phyloP scores from a whole-genome alignment of 1,140 invertebrate genomes.

The Cecropterus lyciades region DNA sequence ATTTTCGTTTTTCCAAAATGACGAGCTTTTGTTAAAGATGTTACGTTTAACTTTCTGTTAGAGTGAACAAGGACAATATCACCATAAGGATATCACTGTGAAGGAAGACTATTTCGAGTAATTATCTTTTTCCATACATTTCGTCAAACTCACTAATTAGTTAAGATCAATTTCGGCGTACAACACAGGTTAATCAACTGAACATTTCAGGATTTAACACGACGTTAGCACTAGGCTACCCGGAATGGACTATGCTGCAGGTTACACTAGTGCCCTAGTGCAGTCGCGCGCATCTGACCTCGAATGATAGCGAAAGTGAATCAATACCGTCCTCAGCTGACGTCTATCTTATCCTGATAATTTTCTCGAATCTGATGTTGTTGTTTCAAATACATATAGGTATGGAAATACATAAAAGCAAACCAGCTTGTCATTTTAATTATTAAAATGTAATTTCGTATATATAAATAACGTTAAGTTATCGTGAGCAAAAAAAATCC shows the following conservation, averaged over 20 bases:
- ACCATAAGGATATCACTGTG: too few species aligned
- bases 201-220: slow-evolving; percentile 14
- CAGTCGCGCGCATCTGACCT: slow-evolving; percentile 80
- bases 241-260: slow-evolving; percentile 66
- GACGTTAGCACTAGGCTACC: slow-evolving; percentile 64
- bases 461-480: too few species aligned
- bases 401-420: too few species aligned
- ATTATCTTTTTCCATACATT: neutral
- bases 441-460: too few species aligned
- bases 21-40: too few species aligned
- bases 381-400: too few species aligned
- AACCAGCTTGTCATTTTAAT: too few species aligned
- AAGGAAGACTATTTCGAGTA: too few species aligned
- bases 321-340: slow-evolving; percentile 75
- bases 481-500: too few species aligned
- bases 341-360: slow-evolving; percentile 48
- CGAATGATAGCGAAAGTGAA: slow-evolving; percentile 75
- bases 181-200: neutral
- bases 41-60: too few species aligned
- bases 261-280: slow-evolving; percentile 76
- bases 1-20: too few species aligned
- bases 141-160: neutral
- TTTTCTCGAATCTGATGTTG: neutral
- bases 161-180: neutral
- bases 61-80: too few species aligned